Evolutionary conservation across 2,888 invertebrate species (phyloP), one percentile per base, ranked within the genome.

Genomic region (Nebria brevicollis): DNA sequence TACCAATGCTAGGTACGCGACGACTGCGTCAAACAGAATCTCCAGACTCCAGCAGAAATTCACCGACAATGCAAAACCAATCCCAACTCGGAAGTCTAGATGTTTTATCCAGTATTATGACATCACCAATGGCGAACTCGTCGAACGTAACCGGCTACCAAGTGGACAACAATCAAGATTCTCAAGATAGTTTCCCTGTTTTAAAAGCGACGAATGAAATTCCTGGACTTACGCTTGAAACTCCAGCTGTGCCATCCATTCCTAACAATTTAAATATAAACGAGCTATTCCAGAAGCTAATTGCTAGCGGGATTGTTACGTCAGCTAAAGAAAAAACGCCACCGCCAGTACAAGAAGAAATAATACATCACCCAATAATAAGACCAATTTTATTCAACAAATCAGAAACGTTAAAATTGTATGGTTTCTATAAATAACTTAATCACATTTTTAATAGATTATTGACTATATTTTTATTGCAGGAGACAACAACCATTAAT

Each of bases 211-310:
- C 76, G 8, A 88, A 89, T 0, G 81, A 84, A 25, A 84, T 88
- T 25, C 79, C 84, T 3, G 82, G 70, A 11, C 70, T 70, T 11
- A 11, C 70, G 26, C 0, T 70, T 26, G 70, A 70, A 34, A 70
- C 85, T 6, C 78, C 83, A 70, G 68, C 82, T 15, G 70, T 87
- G 72, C 86, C 88, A 20, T 78, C 75, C 66, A 75, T 84, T 72
- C 83, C 84, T 34, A 80, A 86, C 7, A 79, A 85, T 41, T 88
- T 94, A 2, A 95, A 97, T 86, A 94, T 98, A 34, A 94, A 93
- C 83, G 96, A 96, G 84, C 89, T 98, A 42, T 95, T 97, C 87
- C 94, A 95, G 83, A 96, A 96, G 88, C 89, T 98, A 7, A 94
- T 97, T 0, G 95, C 95, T 0, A 94, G 95, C 1, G 98, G 96